These are phyloP conservation scores for Acomys russatus DNA, from an alignment of 2,797 vertebrate genomes.

Conservation along the genomic window DNA sequence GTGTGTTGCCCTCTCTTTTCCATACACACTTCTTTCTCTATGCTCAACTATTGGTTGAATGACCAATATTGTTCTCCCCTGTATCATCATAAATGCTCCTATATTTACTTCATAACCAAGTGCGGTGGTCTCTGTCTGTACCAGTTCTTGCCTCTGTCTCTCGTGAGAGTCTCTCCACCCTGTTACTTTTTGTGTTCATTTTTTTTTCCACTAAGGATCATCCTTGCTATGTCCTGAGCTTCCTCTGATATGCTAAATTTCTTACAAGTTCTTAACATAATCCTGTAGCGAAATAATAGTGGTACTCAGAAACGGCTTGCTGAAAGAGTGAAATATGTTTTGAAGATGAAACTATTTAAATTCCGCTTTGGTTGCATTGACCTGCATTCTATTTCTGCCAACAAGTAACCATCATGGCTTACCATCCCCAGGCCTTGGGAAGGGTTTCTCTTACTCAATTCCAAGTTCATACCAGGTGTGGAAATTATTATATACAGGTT, in stretches of 20 bases:
- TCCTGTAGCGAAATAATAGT: neutral
- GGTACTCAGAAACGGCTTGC: neutral
- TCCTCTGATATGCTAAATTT: neutral
- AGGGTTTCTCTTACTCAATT: conserved; percentile 1
- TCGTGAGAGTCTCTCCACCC: neutral
- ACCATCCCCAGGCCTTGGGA: neutral
- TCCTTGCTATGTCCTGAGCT: neutral
- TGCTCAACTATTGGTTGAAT: neutral
- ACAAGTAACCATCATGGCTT: neutral
- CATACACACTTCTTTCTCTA: neutral
- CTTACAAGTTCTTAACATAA: neutral
- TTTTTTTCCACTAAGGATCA: neutral
- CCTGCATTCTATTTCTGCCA: neutral
- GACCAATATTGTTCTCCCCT: neutral
- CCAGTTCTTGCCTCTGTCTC: neutral
- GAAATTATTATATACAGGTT: neutral
- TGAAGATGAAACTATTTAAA: neutral
- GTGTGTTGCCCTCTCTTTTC: neutral
- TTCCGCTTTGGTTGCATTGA: neutral
- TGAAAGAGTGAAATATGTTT: neutral
- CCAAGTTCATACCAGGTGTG: neutral
- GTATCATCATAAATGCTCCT: neutral
- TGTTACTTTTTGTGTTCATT: neutral
- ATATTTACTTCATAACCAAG: neutral
- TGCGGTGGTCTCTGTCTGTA: neutral